These are phyloP conservation scores for Drusus annulatus DNA, from an alignment of 1,140 invertebrate genomes.

Conservation along the genomic window DNA sequence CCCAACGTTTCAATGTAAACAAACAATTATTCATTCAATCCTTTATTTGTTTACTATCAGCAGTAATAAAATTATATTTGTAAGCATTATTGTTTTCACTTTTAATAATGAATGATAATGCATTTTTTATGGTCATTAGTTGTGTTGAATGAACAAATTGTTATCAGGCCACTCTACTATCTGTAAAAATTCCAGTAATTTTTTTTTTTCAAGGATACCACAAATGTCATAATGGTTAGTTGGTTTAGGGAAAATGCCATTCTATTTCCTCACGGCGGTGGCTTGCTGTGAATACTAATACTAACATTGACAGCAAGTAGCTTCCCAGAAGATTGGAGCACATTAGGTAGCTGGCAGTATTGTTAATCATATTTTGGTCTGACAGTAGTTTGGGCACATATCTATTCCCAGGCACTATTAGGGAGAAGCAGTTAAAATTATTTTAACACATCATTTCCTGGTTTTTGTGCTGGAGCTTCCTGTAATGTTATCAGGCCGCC, in stretches of 20 bases:
- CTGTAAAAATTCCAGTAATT: not conserved
- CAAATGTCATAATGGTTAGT: not conserved
- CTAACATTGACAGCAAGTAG: not conserved
- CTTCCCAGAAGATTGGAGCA: too few species aligned
- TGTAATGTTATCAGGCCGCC: conserved; percentile 38
- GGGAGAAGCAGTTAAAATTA: conserved; percentile 36
- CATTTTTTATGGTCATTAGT: not conserved
- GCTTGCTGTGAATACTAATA: not conserved
- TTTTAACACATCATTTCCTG: conserved; percentile 49
- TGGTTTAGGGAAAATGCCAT: too few species aligned
- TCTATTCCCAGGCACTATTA: conserved; percentile 28
- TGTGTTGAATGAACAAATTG: not conserved
- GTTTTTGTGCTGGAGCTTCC: conserved; percentile 45
- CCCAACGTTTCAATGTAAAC: conserved; percentile 2
- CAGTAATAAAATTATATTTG: conserved; percentile 1
- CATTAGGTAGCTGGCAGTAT: not conserved
- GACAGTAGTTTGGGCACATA: conserved; percentile 19
- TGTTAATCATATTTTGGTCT: conserved; percentile 7
- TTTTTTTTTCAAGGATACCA: not conserved
- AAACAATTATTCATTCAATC: conserved; percentile 3
- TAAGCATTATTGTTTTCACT: conserved; percentile 5
- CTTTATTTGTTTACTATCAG: not conserved
- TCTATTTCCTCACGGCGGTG: too few species aligned
- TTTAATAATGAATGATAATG: conserved; percentile 5
- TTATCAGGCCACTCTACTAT: not conserved